These are phyloP conservation scores for Alca torda DNA, from an alignment of 2,797 vertebrate species.

Conservation along the genomic window DNA sequence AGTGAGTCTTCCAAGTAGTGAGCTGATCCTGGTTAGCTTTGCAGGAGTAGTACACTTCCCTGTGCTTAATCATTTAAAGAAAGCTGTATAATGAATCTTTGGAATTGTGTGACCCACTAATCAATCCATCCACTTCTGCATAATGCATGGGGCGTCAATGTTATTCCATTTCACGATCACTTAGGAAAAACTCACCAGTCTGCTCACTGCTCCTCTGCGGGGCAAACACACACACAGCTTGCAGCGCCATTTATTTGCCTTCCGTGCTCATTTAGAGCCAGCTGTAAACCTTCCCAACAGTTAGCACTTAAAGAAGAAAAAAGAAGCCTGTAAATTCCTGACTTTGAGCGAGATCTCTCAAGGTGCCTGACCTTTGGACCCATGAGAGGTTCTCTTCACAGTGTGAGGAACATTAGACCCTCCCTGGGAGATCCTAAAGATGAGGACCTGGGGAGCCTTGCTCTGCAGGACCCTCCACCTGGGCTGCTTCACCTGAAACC, in stretches of 20 bases:
- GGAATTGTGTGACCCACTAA: constrained; percentile 31
- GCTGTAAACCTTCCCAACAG: not conserved
- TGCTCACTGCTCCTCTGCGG: not conserved
- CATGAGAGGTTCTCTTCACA: not conserved
- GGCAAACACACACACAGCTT: not conserved
- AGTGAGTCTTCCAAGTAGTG: not conserved
- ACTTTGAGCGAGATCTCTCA: not conserved
- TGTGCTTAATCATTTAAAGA: constrained; percentile 65
- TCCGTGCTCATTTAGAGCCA: not conserved
- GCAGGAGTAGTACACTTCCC: not conserved
- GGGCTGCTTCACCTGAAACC: not conserved
- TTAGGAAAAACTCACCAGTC: not conserved
- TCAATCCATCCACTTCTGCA: constrained; percentile 53
- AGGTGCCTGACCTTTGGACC: not conserved
- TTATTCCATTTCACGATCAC: constrained; percentile 41
- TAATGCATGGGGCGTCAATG: constrained; percentile 53
- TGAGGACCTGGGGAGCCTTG: not conserved
- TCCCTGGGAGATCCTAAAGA: not conserved
- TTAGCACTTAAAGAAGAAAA: not conserved
- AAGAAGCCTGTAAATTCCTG: not conserved
- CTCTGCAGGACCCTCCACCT: not conserved
- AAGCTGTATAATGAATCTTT: constrained; percentile 25
- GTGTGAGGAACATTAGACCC: rapidly evolving
- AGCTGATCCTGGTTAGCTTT: not conserved
- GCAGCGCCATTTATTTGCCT: not conserved